Evolutionary conservation across 1,140 invertebrate species (phyloP), one percentile per base, ranked within the genome.

Genomic region (Amphibalanus amphitrite): DNA sequence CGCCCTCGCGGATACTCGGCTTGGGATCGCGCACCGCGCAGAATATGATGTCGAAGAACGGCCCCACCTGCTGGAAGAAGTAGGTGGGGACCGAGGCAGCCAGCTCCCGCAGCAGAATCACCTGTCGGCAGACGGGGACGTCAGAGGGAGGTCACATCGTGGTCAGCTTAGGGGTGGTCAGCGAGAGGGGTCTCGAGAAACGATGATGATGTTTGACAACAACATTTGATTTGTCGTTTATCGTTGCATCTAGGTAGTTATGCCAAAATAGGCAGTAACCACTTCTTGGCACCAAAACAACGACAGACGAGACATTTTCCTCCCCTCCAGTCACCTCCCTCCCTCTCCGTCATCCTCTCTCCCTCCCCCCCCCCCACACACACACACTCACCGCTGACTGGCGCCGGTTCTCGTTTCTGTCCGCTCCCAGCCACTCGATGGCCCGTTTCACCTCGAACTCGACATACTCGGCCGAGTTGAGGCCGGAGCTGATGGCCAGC

Each of bases 1-100:
- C 95, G 10, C 89, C 89, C 80, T 98, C 93, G 69, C 96, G 83
- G 72, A 98, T 92, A 25, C 87, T 85, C n/a, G 90, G 86, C 81
- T 97, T 97, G 0, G 91, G 88, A 82, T 98, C 95, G 72, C 90
- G 86, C 38, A 98, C 86, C 3, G 93, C 92, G 77, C 90, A 90
- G 76, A 98, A 95, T 72, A 98, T 97, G 59, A 91, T 85, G 73
- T 98, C 95, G 80, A 98, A 98, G 80, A 98, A 98, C 69, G 89
- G 89, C 26, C 92, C 91, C 0, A 97, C 92, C 85, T 97, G 93
- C 82, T 98, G 95, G 79, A 97, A 98, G 80, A 99, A 99, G 80
- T 96, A 97, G 25, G 95, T 97, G 3, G 95, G 95, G 81, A 96
- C 93, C 23, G 92, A 92, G 26, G 94, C 88, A 20, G 97, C 97